A percentile compares a stretch with the other conserved stretches of the same genome.
Conservation (phyloP, 2,797 vertebrate species). For the Lutra lutra region DNA sequence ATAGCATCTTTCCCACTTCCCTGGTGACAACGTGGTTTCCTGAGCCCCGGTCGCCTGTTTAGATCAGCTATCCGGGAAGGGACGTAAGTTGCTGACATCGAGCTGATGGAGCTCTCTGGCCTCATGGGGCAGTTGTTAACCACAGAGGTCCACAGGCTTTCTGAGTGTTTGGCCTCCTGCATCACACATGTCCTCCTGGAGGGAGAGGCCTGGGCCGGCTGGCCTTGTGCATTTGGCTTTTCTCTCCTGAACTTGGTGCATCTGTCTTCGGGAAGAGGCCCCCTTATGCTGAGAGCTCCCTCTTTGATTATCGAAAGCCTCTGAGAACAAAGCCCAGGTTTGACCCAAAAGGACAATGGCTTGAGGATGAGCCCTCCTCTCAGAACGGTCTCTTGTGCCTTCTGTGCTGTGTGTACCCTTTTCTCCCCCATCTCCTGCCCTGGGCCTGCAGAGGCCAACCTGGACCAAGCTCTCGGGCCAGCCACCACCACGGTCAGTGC, state of each 20-base stretch:
- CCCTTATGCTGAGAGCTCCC: too few species aligned
- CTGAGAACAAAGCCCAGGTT: background rate
- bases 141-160: background rate
- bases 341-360: background rate
- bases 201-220: background rate
- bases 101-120: background rate
- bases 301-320: background rate
- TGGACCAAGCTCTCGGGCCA: background rate
- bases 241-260: background rate
- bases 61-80: background rate
- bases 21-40: background rate
- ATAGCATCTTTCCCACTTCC: background rate
- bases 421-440: background rate
- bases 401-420: background rate
- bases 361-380: too few species aligned
- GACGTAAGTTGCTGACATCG: background rate
- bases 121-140: background rate
- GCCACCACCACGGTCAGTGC: background rate
- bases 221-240: background rate
- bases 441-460: background rate
- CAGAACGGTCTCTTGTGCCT: background rate
- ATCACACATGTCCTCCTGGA: background rate
- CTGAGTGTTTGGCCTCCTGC: accelerated
- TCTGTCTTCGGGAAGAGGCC: background rate
- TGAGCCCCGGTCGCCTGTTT: background rate